Percentiles rank a stretch among this genome's conserved stretches.
These are phyloP conservation scores for Leptogaster cylindrica DNA, from an alignment of 2,888 invertebrate species.

Conservation along the genomic window DNA sequence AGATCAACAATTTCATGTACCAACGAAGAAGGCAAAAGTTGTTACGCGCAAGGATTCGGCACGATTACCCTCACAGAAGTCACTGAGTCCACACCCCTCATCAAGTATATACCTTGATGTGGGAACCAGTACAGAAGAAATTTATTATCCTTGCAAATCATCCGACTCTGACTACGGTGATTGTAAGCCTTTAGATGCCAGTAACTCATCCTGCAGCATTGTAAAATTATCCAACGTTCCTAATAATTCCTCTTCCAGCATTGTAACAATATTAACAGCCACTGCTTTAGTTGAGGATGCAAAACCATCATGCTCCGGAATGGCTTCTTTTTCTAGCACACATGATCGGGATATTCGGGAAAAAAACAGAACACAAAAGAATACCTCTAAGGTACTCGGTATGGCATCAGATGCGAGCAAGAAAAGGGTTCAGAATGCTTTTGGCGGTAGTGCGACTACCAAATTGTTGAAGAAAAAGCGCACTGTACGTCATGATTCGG, in stretches of 20 bases:
- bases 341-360: neutral
- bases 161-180: neutral
- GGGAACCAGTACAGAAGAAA: slow-evolving; percentile 26
- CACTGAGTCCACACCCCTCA: neutral
- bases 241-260: slow-evolving; percentile 20
- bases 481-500: slow-evolving; percentile 38
- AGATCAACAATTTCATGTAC: slow-evolving; percentile 41
- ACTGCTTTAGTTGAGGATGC: slow-evolving; percentile 28
- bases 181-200: slow-evolving; percentile 19
- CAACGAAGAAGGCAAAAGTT: slow-evolving; percentile 42
- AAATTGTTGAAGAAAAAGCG: slow-evolving; percentile 42
- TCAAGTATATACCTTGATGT: slow-evolving; percentile 13
- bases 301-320: slow-evolving; percentile 21
- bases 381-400: neutral
- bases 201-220: slow-evolving; percentile 21
- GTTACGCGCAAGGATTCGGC: slow-evolving; percentile 19
- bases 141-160: neutral
- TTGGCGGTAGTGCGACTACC: slow-evolving; percentile 41
- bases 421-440: slow-evolving; percentile 24
- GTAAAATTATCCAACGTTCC: slow-evolving; percentile 6
- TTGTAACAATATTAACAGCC: slow-evolving; percentile 24
- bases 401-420: slow-evolving; percentile 35
- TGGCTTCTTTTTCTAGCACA: slow-evolving; percentile 12
- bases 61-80: neutral
- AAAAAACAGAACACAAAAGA: slow-evolving; percentile 13